A percentile compares a stretch with the other conserved stretches of the same genome.
These are phyloP conservation scores for Chaetogeoica ovagalla DNA, from an alignment of 2,888 invertebrate genomes.

Conservation along the genomic window DNA sequence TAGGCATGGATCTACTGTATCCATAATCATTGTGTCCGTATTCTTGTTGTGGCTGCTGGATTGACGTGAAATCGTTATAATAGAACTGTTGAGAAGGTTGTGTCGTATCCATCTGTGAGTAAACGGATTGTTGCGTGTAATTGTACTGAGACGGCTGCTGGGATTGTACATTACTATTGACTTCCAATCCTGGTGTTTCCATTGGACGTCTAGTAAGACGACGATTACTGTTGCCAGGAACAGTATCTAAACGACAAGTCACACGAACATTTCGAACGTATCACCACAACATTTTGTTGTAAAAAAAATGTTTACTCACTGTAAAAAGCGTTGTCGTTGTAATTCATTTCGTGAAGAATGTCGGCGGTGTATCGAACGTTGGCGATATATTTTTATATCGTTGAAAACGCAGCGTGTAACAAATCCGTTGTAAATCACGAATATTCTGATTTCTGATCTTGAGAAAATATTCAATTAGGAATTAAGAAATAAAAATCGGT, in stretches of 20 bases:
- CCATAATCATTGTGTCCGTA: slow-evolving; percentile 26
- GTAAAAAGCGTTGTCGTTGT: slow-evolving; percentile 17
- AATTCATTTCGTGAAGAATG: too few relatives aligned
- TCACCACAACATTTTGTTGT: neutral
- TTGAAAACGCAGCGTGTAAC: too few relatives aligned
- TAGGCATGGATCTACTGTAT: neutral
- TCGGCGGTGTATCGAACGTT: too few relatives aligned
- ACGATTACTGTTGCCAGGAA: slow-evolving; percentile 31
- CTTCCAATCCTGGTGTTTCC: slow-evolving; percentile 55
- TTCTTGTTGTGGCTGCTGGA: slow-evolving; percentile 1
- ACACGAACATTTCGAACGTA: neutral
- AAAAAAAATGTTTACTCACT: neutral
- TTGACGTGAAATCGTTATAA: slow-evolving; percentile 37
- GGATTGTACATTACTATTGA: neutral
- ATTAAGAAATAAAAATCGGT: too few relatives aligned
- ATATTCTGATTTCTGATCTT: too few relatives aligned
- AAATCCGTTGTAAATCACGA: too few relatives aligned
- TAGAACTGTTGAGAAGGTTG: slow-evolving; percentile 28
- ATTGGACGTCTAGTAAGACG: slow-evolving; percentile 55
- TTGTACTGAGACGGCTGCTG: neutral
- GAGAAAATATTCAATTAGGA: too few relatives aligned
- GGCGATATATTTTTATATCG: too few relatives aligned
- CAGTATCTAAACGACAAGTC: neutral
- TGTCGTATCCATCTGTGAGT: neutral
- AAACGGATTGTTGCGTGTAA: neutral